A percentile compares a stretch with the other conserved stretches of the same genome.
These are phyloP conservation scores for Atopsyche davidsoni DNA, from an alignment of 1,140 invertebrate species.

Conservation along the genomic window DNA sequence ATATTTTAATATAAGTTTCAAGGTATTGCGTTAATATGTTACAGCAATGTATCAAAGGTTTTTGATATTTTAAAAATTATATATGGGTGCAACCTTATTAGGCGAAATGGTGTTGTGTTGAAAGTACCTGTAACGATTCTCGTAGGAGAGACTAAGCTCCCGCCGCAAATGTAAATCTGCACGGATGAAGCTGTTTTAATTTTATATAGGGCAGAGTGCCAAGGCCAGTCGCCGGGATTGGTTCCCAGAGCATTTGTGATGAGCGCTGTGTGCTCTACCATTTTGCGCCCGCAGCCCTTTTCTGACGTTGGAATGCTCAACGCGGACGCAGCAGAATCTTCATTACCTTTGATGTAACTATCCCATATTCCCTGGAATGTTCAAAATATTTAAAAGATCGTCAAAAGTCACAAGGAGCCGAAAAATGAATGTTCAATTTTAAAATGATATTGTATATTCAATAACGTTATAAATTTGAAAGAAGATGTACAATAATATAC, in stretches of 20 bases:
- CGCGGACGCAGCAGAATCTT: not conserved
- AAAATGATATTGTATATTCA: no score
- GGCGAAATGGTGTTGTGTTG: not conserved
- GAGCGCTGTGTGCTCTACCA: conserved; percentile 33
- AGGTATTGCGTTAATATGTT: no score
- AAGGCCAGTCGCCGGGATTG: conserved; percentile 74
- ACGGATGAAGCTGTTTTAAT: not conserved
- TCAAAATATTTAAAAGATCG: not conserved
- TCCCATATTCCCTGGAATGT: conserved; percentile 7
- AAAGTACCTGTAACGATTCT: conserved; percentile 33
- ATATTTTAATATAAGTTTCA: not conserved
- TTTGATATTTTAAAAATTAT: not conserved
- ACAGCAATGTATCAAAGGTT: not conserved
- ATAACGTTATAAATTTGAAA: no score
- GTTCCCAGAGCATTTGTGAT: conserved; percentile 32
- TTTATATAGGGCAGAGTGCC: conserved; percentile 72
- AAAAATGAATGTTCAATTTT: no score
- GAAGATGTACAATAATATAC: no score
- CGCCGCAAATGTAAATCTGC: conserved; percentile 36
- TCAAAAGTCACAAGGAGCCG: no score
- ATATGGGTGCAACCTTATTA: not conserved
- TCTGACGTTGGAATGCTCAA: no score
- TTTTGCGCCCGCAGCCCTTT: conserved; percentile 35
- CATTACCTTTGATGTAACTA: not conserved
- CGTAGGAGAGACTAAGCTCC: conserved; percentile 33